Evolutionary conservation across 1,140 invertebrate species (phyloP), one percentile per base, ranked within the genome.

Genomic region (Vollenhovia emeryi): DNA sequence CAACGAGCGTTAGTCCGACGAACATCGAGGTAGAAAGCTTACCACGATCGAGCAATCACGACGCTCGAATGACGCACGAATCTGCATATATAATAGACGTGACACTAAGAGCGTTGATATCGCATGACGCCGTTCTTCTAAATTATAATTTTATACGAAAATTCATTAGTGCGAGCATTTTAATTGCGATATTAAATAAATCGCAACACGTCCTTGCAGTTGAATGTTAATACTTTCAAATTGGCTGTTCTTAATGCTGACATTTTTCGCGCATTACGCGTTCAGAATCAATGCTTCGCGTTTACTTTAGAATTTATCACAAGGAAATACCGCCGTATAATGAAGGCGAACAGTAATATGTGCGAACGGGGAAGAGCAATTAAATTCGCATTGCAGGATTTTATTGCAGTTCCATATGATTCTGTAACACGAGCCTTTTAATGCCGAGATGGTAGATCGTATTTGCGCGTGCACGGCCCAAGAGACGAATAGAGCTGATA

Each of bases 311-410:
- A 18, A 83, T 83, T 74, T 59, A 74, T 83, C 36, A 15, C 68
- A 48, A 83, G 50, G n/a, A 59, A 71, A 24, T 80, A 21, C 8
- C 40, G 27, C 21, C n/a, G 5, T 18, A n/a, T 74, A 74, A 74
- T 45, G 24, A 73, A 18, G 33, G 57, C 5, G 15, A 48, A 45
- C 79, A 55, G 33, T 33, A 13, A 45, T 27, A 30, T 15, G 30
- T 57, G 55, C 18, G 50, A 55, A 69, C 30, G 71, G 27, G 36
- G 13, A 40, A 74, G 7, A 83, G 68, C 52, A 74, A 74, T 83
- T 83, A 83, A 83, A 73, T 83, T 74, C 52, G 40, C 79, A 45
- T 83, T 40, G 52, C 18, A 30, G 36, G 43, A 74, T 40, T 83
- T 83, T 74, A 83, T 74, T 57, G 43, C 36, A 36, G 11, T 21